Conservation (phyloP, 2,113 vertebrate species). For the Piprites chloris region DNA sequence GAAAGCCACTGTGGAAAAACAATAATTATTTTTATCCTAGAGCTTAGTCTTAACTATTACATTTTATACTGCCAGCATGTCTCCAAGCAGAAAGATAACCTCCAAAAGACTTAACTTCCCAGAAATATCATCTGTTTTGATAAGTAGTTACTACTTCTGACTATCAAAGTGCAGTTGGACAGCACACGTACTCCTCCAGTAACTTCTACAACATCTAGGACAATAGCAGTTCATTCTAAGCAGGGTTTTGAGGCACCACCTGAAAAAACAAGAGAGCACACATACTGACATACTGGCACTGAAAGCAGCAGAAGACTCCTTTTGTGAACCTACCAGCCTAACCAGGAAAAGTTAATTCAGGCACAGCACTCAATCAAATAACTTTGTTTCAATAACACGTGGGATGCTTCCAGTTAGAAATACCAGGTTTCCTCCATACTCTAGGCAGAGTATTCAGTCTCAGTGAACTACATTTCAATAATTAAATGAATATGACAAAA, state of each 20-base stretch:
- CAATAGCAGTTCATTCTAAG: not conserved
- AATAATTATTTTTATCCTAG: not conserved
- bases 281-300: not conserved
- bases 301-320: not conserved
- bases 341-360: not conserved
- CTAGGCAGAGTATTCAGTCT: not conserved
- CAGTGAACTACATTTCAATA: not conserved
- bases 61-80: not conserved
- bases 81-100: not conserved
- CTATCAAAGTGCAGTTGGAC: not conserved
- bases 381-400: not conserved
- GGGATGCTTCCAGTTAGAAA: not conserved
- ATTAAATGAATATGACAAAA: not conserved
- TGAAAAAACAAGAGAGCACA: not conserved
- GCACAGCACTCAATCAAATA: not conserved
- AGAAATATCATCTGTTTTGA: not conserved
- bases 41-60: not conserved
- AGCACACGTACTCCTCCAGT: not conserved
- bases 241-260: not conserved
- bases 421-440: not conserved
- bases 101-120: not conserved
- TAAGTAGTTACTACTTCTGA: not conserved
- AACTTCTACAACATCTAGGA: not conserved
- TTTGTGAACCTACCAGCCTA: not conserved
- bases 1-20: not conserved